Percentiles rank a stretch among this genome's conserved stretches.
phyloP scores from a whole-genome alignment of 2,888 invertebrate species.

The Scotopteryx bipunctaria region DNA sequence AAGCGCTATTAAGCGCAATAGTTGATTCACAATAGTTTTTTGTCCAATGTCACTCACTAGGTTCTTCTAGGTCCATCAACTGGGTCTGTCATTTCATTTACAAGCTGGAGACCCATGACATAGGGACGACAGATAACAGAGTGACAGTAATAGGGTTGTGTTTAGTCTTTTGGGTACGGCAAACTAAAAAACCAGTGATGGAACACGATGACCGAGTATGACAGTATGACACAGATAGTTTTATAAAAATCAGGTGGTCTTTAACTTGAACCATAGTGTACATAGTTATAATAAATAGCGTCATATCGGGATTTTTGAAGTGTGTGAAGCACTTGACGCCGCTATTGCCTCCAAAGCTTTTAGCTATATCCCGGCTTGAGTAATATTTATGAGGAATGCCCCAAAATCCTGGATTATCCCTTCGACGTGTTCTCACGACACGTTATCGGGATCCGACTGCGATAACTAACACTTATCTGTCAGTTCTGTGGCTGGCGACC shows the following conservation, averaged over 20 bases:
- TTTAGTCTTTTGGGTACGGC: too few relatives aligned
- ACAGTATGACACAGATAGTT: too few relatives aligned
- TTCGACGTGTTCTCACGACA: conserved; percentile 64
- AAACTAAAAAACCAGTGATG: too few relatives aligned
- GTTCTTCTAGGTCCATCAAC: too few relatives aligned
- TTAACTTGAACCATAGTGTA: neutral
- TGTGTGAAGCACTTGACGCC: conserved; percentile 41
- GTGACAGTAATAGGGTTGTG: too few relatives aligned
- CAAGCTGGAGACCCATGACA: too few relatives aligned
- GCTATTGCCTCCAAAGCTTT: conserved; percentile 44
- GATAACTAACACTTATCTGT: conserved; percentile 75
- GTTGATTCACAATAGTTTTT: too few relatives aligned
- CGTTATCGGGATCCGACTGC: conserved; percentile 66
- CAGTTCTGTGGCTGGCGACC: conserved; percentile 23
- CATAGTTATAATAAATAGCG: neutral
- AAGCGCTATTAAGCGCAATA: too few relatives aligned
- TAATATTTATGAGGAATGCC: conserved; percentile 52
- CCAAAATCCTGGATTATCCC: conserved; percentile 56
- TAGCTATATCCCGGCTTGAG: conserved; percentile 44
- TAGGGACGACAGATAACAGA: too few relatives aligned
- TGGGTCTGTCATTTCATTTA: too few relatives aligned
- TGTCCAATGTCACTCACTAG: too few relatives aligned
- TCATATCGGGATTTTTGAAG: conserved; percentile 17
- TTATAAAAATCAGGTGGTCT: neutral
- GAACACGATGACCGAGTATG: too few relatives aligned